These are phyloP conservation scores for Eremobia ochroleuca DNA, from an alignment of 2,888 invertebrate genomes.

Conservation along the genomic window DNA sequence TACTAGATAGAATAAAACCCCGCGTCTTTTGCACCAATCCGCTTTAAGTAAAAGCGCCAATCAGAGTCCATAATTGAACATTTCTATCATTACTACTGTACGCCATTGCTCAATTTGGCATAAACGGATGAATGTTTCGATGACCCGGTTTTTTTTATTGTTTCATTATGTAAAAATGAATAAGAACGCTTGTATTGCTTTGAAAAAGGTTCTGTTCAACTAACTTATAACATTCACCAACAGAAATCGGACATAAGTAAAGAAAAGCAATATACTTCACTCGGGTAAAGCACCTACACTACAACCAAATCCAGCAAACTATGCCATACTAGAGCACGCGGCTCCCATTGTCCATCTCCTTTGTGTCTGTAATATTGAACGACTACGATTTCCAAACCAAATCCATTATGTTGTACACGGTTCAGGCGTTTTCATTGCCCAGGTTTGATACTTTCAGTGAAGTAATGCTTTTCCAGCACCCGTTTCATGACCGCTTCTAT, in stretches of 20 bases:
- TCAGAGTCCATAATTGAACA: no score
- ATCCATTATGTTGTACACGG: constrained; percentile 29
- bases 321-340: neutral
- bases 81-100: no score
- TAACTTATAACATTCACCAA: neutral
- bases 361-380: constrained; percentile 29
- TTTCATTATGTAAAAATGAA: neutral
- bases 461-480: constrained; percentile 4
- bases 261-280: neutral
- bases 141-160: neutral
- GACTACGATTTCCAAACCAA: constrained; percentile 22
- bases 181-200: neutral
- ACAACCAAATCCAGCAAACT: constrained; percentile 6
- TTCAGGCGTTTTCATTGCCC: constrained; percentile 22
- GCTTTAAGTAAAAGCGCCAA: no score
- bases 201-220: neutral
- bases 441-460: neutral
- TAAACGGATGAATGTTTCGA: no score
- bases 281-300: neutral
- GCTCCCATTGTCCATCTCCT: constrained; percentile 25
- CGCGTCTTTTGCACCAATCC: no score
- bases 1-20: no score
- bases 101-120: no score
- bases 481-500: neutral
- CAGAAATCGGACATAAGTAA: neutral